Evolutionary conservation across 2,888 invertebrate species (phyloP), one percentile per base, ranked within the genome.

Genomic region (Trissoscelio sp.): DNA sequence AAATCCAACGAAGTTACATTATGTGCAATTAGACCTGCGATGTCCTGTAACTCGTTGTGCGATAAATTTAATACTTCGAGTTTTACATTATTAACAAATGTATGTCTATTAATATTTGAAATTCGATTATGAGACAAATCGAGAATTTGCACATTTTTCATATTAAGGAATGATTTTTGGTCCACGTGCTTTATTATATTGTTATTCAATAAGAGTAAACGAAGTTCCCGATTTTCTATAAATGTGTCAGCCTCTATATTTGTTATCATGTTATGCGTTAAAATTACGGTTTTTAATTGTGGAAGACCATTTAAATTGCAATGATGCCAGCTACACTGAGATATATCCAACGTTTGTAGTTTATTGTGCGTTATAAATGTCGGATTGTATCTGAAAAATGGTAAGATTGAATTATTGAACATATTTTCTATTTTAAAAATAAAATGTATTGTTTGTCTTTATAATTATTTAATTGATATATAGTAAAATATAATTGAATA

Each of bases 41-140:
- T 16, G 12, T 53, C 44, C 22, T 44, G 2, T 44, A 69, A 31
- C 20, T 16, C 24, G 18, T 77, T 77, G 18, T 57, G n/a, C 1
- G 75, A 77, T 16, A 77, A 39, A 44, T 77, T 77, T 14, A 77
- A 18, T 57, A 92, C 92, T 3, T 92, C 92, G 24, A 96, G 89
- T 0, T 93, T 92, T 12, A 93, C 92, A 89, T 94, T 95, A 83
- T 94, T 92, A 34, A 92, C 89, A 83, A 96, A 93, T 1, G 93
- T 92, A 51, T 93, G 92, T 81, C 93, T 92, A 69, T 94, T 93
- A 82, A 96, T 88, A 4, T 89, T 87, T 0, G 93, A 93, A 67
- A 96, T 93, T 89, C 94, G 94, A 89, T 96, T 96, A 89, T 93
- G 93, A 0, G 96, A 96, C 81, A 96, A 90, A 89, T 96, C 95